Evolutionary conservation across 1,140 invertebrate genomes (phyloP).

Genomic region (Orchesella cincta): DNA sequence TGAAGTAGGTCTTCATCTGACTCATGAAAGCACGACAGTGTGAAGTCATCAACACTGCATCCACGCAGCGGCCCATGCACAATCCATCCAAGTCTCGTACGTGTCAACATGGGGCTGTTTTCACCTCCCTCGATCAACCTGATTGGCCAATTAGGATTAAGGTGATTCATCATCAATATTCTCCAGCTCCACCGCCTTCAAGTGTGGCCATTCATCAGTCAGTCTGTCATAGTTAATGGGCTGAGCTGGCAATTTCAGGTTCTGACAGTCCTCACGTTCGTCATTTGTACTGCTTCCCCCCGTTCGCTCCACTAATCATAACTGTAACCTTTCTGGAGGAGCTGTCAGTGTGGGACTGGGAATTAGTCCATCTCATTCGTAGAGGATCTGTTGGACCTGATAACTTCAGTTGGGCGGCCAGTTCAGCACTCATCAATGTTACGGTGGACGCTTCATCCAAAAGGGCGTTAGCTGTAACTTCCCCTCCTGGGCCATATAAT

Average conservation of each 20-base stretch:
- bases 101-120: not conserved
- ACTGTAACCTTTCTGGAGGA: not conserved
- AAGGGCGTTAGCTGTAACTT: not conserved
- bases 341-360: not conserved
- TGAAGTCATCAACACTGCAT: not conserved
- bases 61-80: not conserved
- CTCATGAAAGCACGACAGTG: not conserved
- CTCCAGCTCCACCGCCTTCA: not conserved
- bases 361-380: not conserved
- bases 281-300: not conserved
- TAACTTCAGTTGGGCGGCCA: not conserved
- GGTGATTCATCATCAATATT: not conserved
- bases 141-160: not conserved
- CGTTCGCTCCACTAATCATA: not conserved
- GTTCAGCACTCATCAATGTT: not conserved
- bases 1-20: slow-evolving; percentile 2
- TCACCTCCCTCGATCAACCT: not conserved
- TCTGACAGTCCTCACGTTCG: not conserved
- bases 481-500: not conserved
- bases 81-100: not conserved
- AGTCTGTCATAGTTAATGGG: not conserved
- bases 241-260: not conserved
- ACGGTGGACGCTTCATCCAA: not conserved
- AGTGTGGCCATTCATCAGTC: not conserved
- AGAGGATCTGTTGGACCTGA: not conserved